A percentile compares a stretch with the other conserved stretches of the same genome.
These are phyloP conservation scores for Salminus brasiliensis DNA, from an alignment of 2,113 vertebrate species.

Conservation along the genomic window DNA sequence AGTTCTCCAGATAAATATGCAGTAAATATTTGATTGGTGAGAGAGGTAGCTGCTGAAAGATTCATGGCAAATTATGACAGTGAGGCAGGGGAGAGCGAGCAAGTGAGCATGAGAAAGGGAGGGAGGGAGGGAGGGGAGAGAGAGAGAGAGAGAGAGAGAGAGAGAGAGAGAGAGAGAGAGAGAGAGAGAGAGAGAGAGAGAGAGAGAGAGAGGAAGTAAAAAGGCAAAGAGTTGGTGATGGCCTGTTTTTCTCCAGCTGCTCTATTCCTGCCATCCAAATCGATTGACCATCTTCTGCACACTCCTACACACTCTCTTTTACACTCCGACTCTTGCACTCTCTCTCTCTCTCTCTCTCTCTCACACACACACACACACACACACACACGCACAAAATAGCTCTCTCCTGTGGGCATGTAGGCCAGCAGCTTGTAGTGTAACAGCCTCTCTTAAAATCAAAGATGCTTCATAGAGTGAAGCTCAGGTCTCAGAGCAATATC, in stretches of 20 bases:
- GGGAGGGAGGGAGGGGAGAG: background rate
- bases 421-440: slow-evolving; percentile 1
- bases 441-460: background rate
- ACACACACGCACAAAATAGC: slow-evolving; percentile 23
- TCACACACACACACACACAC: slow-evolving; percentile 22
- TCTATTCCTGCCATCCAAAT: slow-evolving; percentile 23
- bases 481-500: background rate
- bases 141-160: background rate
- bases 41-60: slow-evolving; percentile 26
- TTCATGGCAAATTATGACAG: slow-evolving; percentile 1
- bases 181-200: background rate
- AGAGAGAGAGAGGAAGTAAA: background rate
- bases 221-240: background rate
- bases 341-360: too few species aligned
- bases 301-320: slow-evolving; percentile 36
- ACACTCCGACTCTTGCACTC: too few species aligned
- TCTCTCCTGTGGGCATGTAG: background rate
- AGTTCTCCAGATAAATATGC: slow-evolving; percentile 1
- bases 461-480: slow-evolving; percentile 6
- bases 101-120: background rate
- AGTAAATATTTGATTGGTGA: background rate
- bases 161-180: background rate
- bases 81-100: background rate
- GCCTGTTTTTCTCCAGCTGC: slow-evolving; percentile 20
- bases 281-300: slow-evolving; percentile 35